Evolutionary conservation across 1,140 invertebrate species (phyloP).

Genomic region (Brachionus sp.): DNA sequence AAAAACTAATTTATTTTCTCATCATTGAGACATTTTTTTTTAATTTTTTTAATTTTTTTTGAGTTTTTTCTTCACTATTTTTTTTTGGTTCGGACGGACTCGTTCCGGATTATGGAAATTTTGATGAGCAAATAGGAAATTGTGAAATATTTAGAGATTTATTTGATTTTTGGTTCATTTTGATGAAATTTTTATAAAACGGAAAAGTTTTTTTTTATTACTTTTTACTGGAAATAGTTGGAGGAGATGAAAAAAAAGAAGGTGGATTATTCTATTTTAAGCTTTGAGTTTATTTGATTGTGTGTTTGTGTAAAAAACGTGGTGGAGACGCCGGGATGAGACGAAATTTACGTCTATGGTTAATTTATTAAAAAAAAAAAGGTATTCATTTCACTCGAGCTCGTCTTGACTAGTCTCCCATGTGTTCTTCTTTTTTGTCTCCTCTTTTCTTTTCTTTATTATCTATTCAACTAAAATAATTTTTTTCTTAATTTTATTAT

Average conservation of each 20-base stretch:
- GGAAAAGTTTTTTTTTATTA: background rate
- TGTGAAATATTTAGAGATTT: background rate
- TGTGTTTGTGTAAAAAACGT: background rate
- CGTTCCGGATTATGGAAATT: background rate
- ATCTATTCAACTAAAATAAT: background rate
- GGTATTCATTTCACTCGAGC: background rate
- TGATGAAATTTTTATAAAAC: constrained; percentile 5
- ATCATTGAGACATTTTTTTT: background rate
- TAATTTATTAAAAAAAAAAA: background rate
- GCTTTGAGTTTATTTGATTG: background rate
- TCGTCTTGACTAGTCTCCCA: background rate
- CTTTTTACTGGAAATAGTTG: background rate
- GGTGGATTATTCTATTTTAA: background rate
- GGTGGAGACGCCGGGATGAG: background rate
- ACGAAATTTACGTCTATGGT: background rate
- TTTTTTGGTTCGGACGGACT: background rate
- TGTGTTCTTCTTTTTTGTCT: background rate
- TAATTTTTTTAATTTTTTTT: background rate
- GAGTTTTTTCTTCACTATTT: background rate
- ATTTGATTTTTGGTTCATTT: background rate
- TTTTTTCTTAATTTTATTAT: constrained; percentile 25
- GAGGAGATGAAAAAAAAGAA: background rate
- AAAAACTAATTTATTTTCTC: background rate
- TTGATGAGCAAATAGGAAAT: background rate
- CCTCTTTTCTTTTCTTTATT: background rate